A percentile compares a stretch with the other conserved stretches of the same genome.
Conservation (phyloP, 2,888 invertebrate genomes). For the Adineta ricciae region DNA sequence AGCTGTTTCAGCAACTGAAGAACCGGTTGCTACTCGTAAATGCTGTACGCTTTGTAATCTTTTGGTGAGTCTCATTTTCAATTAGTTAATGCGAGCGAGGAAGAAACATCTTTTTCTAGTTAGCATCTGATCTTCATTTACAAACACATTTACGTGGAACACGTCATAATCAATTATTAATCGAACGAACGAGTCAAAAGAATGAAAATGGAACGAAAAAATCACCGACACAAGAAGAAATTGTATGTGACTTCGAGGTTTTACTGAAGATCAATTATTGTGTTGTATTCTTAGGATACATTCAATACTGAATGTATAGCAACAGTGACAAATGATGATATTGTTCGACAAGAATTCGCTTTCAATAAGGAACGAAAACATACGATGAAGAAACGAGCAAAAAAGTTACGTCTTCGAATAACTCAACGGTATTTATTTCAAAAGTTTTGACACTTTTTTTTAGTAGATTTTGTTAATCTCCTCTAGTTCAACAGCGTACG, state of each 20-base stretch:
- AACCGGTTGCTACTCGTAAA: background rate
- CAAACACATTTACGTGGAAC: conserved; percentile 7
- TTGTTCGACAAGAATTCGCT: conserved; percentile 16
- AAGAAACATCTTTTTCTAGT: background rate
- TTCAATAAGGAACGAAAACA: conserved; percentile 27
- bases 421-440: conserved; percentile 20
- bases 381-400: conserved; percentile 25
- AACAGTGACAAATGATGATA: background rate
- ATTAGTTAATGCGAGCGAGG: background rate
- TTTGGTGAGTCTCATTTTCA: conserved; percentile 50
- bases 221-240: background rate
- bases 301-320: background rate
- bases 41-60: conserved; percentile 43
- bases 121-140: conserved; percentile 19
- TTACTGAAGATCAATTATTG: background rate
- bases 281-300: background rate
- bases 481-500: background rate
- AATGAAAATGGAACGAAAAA: background rate
- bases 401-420: conserved; percentile 26
- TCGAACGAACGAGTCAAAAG: conserved; percentile 11
- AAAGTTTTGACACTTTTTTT: no score
- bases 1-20: background rate
- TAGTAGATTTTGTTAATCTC: no score
- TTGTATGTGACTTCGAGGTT: background rate
- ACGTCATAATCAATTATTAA: conserved; percentile 15